Conservation (phyloP, 2,888 invertebrate genomes). For the Drosophila subquinaria region DNA sequence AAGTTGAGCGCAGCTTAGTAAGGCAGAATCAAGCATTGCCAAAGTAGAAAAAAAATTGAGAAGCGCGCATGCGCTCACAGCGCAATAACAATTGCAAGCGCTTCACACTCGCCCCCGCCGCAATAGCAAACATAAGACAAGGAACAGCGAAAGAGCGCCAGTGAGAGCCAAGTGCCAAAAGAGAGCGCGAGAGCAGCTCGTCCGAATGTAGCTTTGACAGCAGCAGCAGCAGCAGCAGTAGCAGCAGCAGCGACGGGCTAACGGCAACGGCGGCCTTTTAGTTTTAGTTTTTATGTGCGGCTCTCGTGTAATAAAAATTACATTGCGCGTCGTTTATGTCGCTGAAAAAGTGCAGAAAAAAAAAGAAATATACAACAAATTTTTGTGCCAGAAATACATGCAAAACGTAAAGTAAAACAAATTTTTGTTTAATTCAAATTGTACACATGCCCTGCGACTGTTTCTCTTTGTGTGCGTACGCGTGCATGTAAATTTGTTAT, state of each 20-base stretch:
- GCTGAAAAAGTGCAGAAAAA: conserved; percentile 58
- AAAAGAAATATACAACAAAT: conserved; percentile 45
- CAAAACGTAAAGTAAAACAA: conserved; percentile 38
- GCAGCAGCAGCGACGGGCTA: conserved; percentile 56
- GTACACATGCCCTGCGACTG: conserved; percentile 18
- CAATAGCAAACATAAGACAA: conserved; percentile 25
- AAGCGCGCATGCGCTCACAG: conserved; percentile 66
- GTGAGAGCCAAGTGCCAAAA: conserved; percentile 16
- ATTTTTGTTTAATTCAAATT: conserved; percentile 48
- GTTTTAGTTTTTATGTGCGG: conserved; percentile 77
- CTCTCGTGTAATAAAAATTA: conserved; percentile 81
- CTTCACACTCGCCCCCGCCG: conserved; percentile 46
- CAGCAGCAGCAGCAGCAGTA: conserved; percentile 38
- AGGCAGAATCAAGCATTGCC: conserved; percentile 42
- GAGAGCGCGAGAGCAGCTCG: conserved; percentile 15
- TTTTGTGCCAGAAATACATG: conserved; percentile 51
- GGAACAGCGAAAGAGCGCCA: conserved; percentile 19
- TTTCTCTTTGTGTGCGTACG: conserved; percentile 13
- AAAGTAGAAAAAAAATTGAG: conserved; percentile 41
- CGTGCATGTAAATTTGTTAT: conserved; percentile 36
- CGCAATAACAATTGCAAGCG: conserved; percentile 58
- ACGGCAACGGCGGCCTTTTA: conserved; percentile 75
- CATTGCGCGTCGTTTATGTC: conserved; percentile 74
- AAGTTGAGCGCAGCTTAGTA: conserved; percentile 67
- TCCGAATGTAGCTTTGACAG: conserved; percentile 25